Conservation (phyloP, 1,140 invertebrate species). For the Brachionus plicatilis region DNA sequence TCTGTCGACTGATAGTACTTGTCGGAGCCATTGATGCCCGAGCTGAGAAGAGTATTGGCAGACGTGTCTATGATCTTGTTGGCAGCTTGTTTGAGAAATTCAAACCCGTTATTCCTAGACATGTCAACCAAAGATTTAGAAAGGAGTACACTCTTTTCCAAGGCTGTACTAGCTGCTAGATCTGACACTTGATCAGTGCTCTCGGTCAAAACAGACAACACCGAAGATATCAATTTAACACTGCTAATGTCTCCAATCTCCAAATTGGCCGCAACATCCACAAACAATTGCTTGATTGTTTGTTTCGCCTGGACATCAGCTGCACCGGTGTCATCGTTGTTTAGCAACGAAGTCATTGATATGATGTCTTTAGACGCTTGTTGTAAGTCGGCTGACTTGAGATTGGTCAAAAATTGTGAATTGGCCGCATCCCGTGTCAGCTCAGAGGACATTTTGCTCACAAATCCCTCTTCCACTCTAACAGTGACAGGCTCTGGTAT, state of each 20-base stretch:
- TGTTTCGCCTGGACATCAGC: not conserved
- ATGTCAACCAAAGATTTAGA: not conserved
- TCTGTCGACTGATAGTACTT: not conserved
- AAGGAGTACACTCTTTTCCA: not conserved
- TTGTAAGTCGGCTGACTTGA: not conserved
- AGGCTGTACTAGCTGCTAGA: not conserved
- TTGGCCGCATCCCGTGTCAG: not conserved
- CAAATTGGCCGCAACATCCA: not conserved
- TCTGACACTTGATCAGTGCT: not conserved
- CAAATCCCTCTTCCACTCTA: not conserved
- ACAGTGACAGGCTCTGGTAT: not conserved
- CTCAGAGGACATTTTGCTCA: not conserved
- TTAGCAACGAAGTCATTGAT: not conserved
- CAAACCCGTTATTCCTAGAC: not conserved
- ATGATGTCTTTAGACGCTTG: not conserved
- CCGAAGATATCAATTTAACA: constrained; percentile 4
- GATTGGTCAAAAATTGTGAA: not conserved
- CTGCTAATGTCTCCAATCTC: not conserved
- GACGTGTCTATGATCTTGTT: constrained; percentile 6
- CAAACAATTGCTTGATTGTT: not conserved
- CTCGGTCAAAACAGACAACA: constrained; percentile 5
- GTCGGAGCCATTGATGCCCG: not conserved
- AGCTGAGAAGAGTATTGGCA: not conserved
- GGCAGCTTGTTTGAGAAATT: not conserved
- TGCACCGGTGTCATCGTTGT: not conserved